Evolutionary conservation across 2,797 vertebrate species (phyloP), one percentile per base, ranked within the genome.

Genomic region (Tangara arthus): DNA sequence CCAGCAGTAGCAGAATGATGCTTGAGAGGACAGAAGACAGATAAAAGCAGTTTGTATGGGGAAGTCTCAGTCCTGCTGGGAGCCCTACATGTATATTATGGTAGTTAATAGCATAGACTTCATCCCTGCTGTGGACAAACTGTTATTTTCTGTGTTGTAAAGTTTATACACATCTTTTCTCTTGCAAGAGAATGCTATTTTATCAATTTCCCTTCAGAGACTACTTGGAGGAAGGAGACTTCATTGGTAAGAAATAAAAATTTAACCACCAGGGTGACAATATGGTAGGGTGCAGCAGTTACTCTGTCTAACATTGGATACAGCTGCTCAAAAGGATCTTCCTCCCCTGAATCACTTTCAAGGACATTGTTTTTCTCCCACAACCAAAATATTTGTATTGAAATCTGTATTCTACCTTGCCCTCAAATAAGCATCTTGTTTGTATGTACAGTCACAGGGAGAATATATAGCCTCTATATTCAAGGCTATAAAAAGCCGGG

Each of bases 191-290:
- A 87, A 85, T 90, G 70, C 37, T 77, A 21, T 93, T 90, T 73
- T 73, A 94, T 87, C 4, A 8, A 77, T 87, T 66, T 89, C 18
- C 26, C 34, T 94, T 68, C 75, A 89, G 72, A 92, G 53, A 57
- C 70, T 80, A 57, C 86, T 82, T 89, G 81, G 78, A 93, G 72
- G 60, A 92, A 91, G 63, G 78, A 80, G 24, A 66, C 37, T 90
- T 93, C 86, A 42, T 7, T 53, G 4, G 41, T 73, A 90, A 86
- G 44, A 56, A 82, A 82, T 14, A 87, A 76, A 61, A 34, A 18
- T 1, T 3, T 80, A 46, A 52, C 34, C 47, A 77, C 12, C 14
- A 87, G 49, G 35, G 28, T 70, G 52, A 68, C n/a, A 64, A 44
- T 34, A 64, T 6, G 37, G 42, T 66, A 64, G 46, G 42, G 26